phyloP scores from a whole-genome alignment of 2,113 vertebrate genomes.

The Ivindomyrus marchei region DNA sequence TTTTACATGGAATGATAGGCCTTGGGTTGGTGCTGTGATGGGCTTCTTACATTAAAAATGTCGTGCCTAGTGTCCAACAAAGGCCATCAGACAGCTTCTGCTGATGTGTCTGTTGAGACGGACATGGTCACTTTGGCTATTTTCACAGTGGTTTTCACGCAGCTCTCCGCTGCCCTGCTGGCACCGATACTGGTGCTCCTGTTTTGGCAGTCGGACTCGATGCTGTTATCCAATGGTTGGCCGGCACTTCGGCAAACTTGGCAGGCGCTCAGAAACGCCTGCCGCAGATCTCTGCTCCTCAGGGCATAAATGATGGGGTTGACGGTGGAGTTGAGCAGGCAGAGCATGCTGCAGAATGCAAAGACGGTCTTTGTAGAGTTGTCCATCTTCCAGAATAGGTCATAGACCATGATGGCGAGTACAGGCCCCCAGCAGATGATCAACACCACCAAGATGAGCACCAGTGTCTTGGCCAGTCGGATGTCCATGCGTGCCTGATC shows the following conservation, averaged over 20 bases:
- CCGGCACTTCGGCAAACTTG: slow-evolving; percentile 74
- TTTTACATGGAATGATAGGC: neutral
- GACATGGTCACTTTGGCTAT: slow-evolving; percentile 99
- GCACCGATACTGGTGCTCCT: slow-evolving; percentile 78
- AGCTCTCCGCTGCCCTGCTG: slow-evolving; percentile 89
- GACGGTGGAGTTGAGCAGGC: slow-evolving; percentile 94
- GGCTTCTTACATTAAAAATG: neutral
- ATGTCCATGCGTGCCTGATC: slow-evolving; percentile 98
- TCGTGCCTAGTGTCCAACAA: neutral
- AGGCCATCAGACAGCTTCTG: slow-evolving; percentile 80
- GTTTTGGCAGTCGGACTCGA: slow-evolving; percentile 96
- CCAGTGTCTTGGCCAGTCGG: slow-evolving; percentile 93
- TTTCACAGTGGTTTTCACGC: slow-evolving; percentile 99
- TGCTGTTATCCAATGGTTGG: slow-evolving; percentile 92
- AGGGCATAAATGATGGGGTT: slow-evolving; percentile 98
- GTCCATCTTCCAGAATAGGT: slow-evolving; percentile 97
- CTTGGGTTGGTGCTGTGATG: neutral
- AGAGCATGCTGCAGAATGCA: slow-evolving; percentile 97
- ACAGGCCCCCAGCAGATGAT: slow-evolving; percentile 98
- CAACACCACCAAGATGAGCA: slow-evolving; percentile 92
- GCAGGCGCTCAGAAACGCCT: slow-evolving; percentile 91
- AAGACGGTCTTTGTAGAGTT: slow-evolving; percentile 95
- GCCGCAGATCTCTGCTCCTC: slow-evolving; percentile 92
- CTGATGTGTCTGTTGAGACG: slow-evolving; percentile 95
- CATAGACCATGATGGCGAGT: slow-evolving; percentile 97